Evolutionary conservation across 2,888 invertebrate genomes (phyloP).

Genomic region (Latrodectus elegans): DNA sequence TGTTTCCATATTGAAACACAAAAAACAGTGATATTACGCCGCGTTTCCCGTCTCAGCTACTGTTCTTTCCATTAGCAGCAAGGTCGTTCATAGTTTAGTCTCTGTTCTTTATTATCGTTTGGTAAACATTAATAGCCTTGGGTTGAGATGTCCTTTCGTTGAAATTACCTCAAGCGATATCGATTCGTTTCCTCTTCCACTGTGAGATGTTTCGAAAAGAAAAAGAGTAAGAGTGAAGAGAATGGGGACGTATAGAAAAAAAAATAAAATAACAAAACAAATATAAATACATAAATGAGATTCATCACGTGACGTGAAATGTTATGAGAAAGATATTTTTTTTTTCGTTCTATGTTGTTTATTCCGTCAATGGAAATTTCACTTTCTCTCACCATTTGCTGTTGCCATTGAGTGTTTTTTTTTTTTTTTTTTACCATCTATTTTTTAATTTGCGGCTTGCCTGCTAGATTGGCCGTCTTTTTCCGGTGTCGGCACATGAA

Average conservation of each 20-base stretch:
- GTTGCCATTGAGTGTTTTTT: background rate
- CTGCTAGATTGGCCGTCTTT: background rate
- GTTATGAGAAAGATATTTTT: constrained; percentile 25
- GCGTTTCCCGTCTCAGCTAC: background rate
- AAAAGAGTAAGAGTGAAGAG: background rate
- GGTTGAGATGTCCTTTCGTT: constrained; percentile 2
- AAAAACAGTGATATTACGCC: no score
- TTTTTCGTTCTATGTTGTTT: background rate
- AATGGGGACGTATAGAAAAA: background rate
- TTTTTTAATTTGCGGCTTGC: background rate
- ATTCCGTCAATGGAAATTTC: background rate
- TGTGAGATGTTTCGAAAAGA: no score
- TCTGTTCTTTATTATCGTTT: constrained; percentile 2
- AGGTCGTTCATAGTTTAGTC: background rate
- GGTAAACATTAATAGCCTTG: constrained; percentile 32
- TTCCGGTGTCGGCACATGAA: constrained; percentile 9
- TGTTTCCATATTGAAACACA: no score
- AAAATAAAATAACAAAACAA: constrained; percentile 2
- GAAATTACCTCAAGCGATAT: constrained; percentile 14
- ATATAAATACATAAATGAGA: constrained; percentile 41
- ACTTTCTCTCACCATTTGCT: constrained; percentile 14
- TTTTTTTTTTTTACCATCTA: constrained; percentile 1
- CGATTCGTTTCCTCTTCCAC: constrained; percentile 11
- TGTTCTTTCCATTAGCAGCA: background rate
- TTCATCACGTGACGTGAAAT: constrained; percentile 37